Evolutionary conservation across 2,888 invertebrate species (phyloP).

Genomic region (Tinea trinotella): DNA sequence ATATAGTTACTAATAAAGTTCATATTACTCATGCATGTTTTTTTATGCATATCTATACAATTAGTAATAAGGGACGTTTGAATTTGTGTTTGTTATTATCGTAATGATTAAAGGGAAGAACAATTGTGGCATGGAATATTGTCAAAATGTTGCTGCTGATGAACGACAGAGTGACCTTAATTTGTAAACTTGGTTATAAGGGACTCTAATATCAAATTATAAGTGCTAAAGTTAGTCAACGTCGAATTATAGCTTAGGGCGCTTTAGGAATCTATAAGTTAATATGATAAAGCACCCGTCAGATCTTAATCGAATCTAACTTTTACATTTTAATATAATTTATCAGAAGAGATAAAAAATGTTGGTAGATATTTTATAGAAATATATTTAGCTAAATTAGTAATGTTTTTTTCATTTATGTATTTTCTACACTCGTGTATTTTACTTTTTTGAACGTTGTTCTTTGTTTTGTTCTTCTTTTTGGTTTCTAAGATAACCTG

Average conservation of each 20-base stretch:
- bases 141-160: constrained; percentile 27
- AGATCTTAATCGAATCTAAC: constrained; percentile 33
- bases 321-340: constrained; percentile 24
- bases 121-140: constrained; percentile 4
- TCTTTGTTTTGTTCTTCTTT: too few species aligned
- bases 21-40: too few species aligned
- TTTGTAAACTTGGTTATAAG: constrained; percentile 47
- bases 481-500: too few species aligned
- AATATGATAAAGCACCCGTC: constrained; percentile 36
- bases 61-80: too few species aligned
- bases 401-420: too few species aligned
- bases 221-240: constrained; percentile 36
- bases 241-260: constrained; percentile 26
- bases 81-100: not conserved
- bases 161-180: constrained; percentile 42
- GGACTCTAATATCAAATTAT: constrained; percentile 45
- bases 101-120: not conserved
- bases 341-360: too few species aligned
- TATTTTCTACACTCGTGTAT: too few species aligned
- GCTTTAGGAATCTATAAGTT: constrained; percentile 33
- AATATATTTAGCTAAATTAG: too few species aligned
- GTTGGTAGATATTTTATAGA: too few species aligned
- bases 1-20: too few species aligned
- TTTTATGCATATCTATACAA: too few species aligned
- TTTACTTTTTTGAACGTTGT: too few species aligned